These are phyloP conservation scores for Drosophila bipectinata DNA, from an alignment of 1,140 invertebrate species.

Conservation along the genomic window DNA sequence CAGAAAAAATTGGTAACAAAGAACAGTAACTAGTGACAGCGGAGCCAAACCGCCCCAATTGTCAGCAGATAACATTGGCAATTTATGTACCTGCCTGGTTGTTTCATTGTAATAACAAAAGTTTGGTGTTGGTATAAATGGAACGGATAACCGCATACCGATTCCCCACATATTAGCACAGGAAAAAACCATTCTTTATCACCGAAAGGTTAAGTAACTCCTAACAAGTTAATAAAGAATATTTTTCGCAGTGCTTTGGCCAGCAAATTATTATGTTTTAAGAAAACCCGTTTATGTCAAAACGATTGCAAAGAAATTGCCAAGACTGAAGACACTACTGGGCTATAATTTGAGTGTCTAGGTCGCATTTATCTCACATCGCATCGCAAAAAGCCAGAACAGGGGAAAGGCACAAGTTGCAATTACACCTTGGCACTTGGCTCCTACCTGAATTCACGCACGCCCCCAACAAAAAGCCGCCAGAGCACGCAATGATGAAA, in stretches of 20 bases:
- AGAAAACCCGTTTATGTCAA: constrained; percentile 48
- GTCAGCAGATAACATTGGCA: constrained; percentile 52
- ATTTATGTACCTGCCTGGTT: constrained; percentile 58
- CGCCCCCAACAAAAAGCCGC: constrained; percentile 19
- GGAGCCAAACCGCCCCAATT: constrained; percentile 45
- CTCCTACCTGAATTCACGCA: constrained; percentile 39
- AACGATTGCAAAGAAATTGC: constrained; percentile 39
- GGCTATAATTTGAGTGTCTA: constrained; percentile 74
- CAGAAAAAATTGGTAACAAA: constrained; percentile 2
- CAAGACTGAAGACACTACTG: constrained; percentile 58
- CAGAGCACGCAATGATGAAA: constrained; percentile 72
- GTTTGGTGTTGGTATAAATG: constrained; percentile 35
- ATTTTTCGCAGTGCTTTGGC: constrained; percentile 1
- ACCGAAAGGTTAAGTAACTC: not conserved
- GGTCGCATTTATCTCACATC: constrained; percentile 61
- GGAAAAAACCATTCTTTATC: not conserved
- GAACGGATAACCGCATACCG: constrained; percentile 55
- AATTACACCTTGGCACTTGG: constrained; percentile 54
- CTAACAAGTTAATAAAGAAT: no score
- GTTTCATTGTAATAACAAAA: constrained; percentile 66
- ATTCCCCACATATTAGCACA: constrained; percentile 19
- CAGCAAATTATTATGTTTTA: constrained; percentile 27
- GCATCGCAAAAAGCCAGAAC: constrained; percentile 19
- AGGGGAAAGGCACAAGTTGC: constrained; percentile 46
- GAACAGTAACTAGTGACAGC: constrained; percentile 36